Conservation (phyloP, 2,113 vertebrate genomes). For the Sardina pilchardus region DNA sequence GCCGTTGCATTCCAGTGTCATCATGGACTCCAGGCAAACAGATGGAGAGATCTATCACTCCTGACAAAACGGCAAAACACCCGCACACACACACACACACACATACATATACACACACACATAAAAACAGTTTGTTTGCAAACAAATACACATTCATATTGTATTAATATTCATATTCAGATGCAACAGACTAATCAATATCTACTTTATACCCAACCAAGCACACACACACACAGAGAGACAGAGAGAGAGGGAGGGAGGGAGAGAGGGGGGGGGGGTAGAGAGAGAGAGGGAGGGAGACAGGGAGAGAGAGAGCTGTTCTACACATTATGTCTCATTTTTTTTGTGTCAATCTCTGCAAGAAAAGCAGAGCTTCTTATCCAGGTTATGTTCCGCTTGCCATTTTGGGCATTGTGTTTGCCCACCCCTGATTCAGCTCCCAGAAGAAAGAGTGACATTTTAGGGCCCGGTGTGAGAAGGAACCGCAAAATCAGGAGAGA, state of each 20-base stretch:
- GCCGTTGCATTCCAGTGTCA: neutral
- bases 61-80: neutral
- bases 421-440: neutral
- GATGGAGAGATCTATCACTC: neutral
- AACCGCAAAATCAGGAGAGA: neutral
- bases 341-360: neutral
- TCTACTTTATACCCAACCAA: too few relatives aligned
- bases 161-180: too few relatives aligned
- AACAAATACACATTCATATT: neutral
- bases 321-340: neutral
- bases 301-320: slow-evolving; percentile 1
- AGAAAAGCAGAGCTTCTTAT: neutral
- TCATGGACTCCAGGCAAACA: neutral
- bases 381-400: neutral
- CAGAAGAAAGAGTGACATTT: slow-evolving; percentile 12
- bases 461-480: neutral
- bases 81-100: neutral
- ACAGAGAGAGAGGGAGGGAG: slow-evolving; percentile 11
- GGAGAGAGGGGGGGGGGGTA: slow-evolving; percentile 13
- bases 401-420: neutral
- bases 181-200: too few relatives aligned
- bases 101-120: neutral
- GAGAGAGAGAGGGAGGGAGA: slow-evolving; percentile 1
- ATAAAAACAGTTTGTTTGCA: neutral
- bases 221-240: too few relatives aligned